phyloP scores from a whole-genome alignment of 2,113 vertebrate genomes.

The Urocitellus parryii region DNA sequence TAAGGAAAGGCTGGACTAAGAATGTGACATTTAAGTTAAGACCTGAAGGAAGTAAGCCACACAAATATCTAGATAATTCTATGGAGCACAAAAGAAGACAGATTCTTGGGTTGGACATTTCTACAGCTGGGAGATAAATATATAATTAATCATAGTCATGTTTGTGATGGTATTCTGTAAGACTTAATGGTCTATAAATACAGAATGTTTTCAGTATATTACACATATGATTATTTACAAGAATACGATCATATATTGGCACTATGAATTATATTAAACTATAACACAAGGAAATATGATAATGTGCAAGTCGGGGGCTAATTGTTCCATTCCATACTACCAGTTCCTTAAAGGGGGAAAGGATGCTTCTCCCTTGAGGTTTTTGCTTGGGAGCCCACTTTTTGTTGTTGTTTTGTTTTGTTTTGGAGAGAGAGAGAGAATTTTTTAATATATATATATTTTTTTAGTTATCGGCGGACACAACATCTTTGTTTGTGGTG shows the following conservation, averaged over 20 bases:
- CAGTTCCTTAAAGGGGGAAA: not conserved
- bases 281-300: not conserved
- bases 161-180: not conserved
- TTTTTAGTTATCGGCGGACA: too few species aligned
- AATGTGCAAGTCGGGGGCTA: not conserved
- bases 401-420: not conserved
- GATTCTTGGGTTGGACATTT: not conserved
- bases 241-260: not conserved
- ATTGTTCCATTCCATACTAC: not conserved
- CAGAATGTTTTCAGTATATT: slow-evolving; percentile 43
- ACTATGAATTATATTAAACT: slow-evolving; percentile 31
- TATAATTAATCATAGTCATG: slow-evolving; percentile 25
- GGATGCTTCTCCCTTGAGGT: not conserved
- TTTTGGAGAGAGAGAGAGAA: not conserved
- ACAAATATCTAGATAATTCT: not conserved
- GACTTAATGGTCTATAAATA: slow-evolving; percentile 18
- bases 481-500: too few species aligned
- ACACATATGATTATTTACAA: slow-evolving; percentile 20
- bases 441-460: too few species aligned
- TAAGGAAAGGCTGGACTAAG: not conserved
- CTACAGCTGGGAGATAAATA: slow-evolving; percentile 4
- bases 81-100: not conserved
- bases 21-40: not conserved
- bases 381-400: slow-evolving; percentile 37
- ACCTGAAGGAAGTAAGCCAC: not conserved